A percentile compares a stretch with the other conserved stretches of the same genome.
phyloP scores from a whole-genome alignment of 2,113 vertebrate species.

The Noctilio leporinus region DNA sequence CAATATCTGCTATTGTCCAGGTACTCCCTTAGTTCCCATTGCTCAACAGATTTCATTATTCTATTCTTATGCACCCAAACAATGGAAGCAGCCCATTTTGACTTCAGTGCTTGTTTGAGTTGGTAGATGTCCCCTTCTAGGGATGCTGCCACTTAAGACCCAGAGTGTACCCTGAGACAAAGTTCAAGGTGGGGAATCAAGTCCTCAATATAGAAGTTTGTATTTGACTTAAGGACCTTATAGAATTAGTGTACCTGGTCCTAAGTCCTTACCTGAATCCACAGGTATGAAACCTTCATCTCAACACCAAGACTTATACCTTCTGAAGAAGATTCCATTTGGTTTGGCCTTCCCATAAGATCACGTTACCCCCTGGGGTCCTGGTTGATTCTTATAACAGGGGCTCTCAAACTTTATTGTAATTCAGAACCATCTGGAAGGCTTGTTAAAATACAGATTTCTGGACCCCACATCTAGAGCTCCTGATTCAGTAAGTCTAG shows the following conservation, averaged over 20 bases:
- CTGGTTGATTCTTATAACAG: neutral
- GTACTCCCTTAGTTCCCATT: neutral
- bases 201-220: neutral
- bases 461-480: too few relatives aligned
- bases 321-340: neutral
- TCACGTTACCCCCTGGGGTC: neutral
- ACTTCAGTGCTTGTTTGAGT: neutral
- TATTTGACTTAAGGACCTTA: neutral
- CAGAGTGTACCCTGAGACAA: neutral
- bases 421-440: neutral
- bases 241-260: neutral
- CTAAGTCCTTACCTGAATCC: neutral
- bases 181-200: neutral
- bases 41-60: neutral
- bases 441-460: too few relatives aligned
- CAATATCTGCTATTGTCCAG: neutral
- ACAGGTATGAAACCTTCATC: neutral
- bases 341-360: neutral
- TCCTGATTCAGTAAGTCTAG: too few relatives aligned
- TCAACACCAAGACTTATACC: neutral
- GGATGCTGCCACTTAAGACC: neutral
- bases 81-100: neutral
- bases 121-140: neutral
- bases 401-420: neutral
- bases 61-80: neutral